Evolutionary conservation across 1,140 invertebrate genomes (phyloP).

Genomic region (Doryteuthis pealeii): DNA sequence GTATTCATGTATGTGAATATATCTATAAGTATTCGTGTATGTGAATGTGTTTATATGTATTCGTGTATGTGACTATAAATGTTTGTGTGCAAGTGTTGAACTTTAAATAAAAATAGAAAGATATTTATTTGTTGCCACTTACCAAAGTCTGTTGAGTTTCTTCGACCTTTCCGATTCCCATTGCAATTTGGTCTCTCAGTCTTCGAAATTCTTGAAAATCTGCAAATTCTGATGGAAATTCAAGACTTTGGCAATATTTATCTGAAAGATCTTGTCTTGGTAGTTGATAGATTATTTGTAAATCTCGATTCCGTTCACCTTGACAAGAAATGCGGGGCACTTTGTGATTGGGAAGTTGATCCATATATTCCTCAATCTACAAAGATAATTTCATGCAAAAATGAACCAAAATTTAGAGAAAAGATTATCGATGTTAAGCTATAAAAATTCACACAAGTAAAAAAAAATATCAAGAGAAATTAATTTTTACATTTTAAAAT

Average conservation of each 20-base stretch:
- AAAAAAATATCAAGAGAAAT: too few relatives aligned
- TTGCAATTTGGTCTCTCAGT: conserved; percentile 85
- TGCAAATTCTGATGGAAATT: conserved; percentile 82
- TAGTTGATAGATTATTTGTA: conserved; percentile 84
- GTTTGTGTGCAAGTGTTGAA: neutral
- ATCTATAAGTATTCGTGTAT: neutral
- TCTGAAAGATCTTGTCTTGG: conserved; percentile 94
- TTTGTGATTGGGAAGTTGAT: conserved; percentile 92
- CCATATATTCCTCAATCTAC: conserved; percentile 97
- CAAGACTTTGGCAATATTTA: conserved; percentile 82
- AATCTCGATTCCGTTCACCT: conserved; percentile 89
- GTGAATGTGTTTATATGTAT: neutral
- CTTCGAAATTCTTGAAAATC: conserved; percentile 88
- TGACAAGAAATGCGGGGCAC: conserved; percentile 93
- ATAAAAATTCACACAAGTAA: too few relatives aligned
- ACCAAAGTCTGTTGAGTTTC: conserved; percentile 40
- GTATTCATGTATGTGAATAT: neutral
- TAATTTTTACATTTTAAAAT: too few relatives aligned
- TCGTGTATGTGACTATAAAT: neutral
- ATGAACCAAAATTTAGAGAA: too few relatives aligned
- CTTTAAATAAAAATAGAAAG: too few relatives aligned
- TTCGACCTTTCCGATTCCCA: conserved; percentile 85
- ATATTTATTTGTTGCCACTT: conserved; percentile 12
- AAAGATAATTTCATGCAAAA: conserved; percentile 30
- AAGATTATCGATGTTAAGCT: too few relatives aligned